Evolutionary conservation across 2,797 vertebrate species (phyloP).

Genomic region (Phoxinus dragarum): DNA sequence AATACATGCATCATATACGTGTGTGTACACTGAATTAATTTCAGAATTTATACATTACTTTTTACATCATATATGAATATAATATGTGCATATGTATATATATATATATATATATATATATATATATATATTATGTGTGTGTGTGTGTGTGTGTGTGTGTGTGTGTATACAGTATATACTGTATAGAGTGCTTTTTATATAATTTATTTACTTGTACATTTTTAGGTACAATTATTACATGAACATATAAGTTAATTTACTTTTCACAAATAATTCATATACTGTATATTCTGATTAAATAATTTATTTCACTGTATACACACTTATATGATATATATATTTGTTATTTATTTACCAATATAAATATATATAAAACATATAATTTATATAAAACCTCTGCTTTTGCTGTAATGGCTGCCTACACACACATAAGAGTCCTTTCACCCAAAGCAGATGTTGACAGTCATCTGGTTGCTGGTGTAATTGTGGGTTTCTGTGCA

Average conservation of each 20-base stretch:
- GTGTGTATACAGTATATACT: no score
- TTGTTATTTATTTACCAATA: background rate
- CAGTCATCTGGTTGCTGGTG: conserved; percentile 31
- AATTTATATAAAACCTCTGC: background rate
- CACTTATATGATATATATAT: no score
- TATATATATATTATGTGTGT: no score
- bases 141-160: no score
- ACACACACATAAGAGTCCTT: conserved; percentile 7
- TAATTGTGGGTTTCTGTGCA: conserved; percentile 31
- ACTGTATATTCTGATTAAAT: conserved; percentile 9
- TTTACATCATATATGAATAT: background rate
- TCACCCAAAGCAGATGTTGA: conserved; percentile 41
- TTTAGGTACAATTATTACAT: background rate
- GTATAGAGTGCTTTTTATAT: background rate
- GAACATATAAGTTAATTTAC: background rate
- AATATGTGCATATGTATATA: no score
- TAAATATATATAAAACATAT: background rate
- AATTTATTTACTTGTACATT: background rate
- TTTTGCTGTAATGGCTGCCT: background rate
- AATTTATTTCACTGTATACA: background rate
- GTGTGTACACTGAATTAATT: background rate
- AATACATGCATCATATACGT: no score
- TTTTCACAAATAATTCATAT: conserved; percentile 10
- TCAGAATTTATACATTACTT: background rate
- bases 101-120: no score